Conservation (phyloP, 2,113 vertebrate species). For the Patagioenas fasciata region DNA sequence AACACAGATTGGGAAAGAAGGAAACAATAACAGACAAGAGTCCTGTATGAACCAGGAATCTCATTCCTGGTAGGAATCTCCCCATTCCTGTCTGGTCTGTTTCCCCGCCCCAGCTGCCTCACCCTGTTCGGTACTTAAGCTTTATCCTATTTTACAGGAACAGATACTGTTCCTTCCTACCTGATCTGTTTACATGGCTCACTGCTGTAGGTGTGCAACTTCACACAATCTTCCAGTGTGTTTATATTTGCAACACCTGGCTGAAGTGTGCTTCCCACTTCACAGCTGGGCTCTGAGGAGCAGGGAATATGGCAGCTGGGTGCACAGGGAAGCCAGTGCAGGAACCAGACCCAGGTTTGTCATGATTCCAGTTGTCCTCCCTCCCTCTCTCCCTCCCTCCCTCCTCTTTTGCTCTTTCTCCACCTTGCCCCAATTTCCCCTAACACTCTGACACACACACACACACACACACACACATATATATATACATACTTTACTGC, state of each 20-base stretch:
- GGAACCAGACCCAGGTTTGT: neutral
- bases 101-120: slow-evolving; percentile 45
- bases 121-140: neutral
- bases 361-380: neutral
- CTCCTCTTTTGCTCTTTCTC: neutral
- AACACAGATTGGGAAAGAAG: slow-evolving; percentile 12
- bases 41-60: slow-evolving; percentile 56
- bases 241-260: neutral
- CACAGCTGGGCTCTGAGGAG: neutral
- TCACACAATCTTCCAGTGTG: neutral
- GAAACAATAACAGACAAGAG: slow-evolving; percentile 46
- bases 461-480: too few species aligned
- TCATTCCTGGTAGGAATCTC: slow-evolving; percentile 65
- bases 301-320: neutral
- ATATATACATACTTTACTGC: neutral
- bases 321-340: neutral
- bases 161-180: slow-evolving; percentile 20
- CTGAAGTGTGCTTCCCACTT: neutral
- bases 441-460: neutral
- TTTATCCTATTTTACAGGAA: slow-evolving; percentile 22
- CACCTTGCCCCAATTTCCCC: neutral
- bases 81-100: slow-evolving; percentile 70
- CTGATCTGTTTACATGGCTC: neutral
- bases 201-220: neutral
- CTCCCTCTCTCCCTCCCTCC: neutral